phyloP scores from a whole-genome alignment of 2,113 vertebrate species.

The Rhodinocichla rosea region DNA sequence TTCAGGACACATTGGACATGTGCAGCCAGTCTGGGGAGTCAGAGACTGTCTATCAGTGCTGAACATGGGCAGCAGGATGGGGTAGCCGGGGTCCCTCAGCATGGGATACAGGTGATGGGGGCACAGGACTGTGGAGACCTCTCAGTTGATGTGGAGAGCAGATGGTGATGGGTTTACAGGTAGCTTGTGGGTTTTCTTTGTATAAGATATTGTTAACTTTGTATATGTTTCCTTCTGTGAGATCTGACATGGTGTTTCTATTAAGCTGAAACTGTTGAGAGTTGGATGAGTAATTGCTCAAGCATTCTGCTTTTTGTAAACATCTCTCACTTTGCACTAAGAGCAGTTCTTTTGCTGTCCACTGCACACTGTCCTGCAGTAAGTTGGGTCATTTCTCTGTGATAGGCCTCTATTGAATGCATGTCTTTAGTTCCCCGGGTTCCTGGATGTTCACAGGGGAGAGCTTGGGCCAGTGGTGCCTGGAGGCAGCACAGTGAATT shows the following conservation, averaged over 20 bases:
- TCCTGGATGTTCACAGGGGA: background rate
- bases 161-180: background rate
- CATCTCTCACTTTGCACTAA: background rate
- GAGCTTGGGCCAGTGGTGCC: rapidly evolving
- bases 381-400: rapidly evolving
- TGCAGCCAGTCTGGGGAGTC: background rate
- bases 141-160: too few species aligned
- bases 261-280: background rate
- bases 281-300: background rate
- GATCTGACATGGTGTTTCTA: background rate
- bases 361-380: rapidly evolving
- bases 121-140: background rate
- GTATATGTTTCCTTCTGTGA: background rate
- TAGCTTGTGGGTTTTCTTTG: background rate
- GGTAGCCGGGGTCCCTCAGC: background rate
- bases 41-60: background rate
- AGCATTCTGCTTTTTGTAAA: background rate
- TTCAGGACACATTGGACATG: rapidly evolving
- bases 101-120: rapidly evolving
- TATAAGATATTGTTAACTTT: background rate
- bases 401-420: background rate
- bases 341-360: background rate
- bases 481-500: background rate
- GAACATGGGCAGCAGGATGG: rapidly evolving
- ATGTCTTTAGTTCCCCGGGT: background rate